Evolutionary conservation across 2,888 invertebrate species (phyloP).

Genomic region (Diarsia dahlii): DNA sequence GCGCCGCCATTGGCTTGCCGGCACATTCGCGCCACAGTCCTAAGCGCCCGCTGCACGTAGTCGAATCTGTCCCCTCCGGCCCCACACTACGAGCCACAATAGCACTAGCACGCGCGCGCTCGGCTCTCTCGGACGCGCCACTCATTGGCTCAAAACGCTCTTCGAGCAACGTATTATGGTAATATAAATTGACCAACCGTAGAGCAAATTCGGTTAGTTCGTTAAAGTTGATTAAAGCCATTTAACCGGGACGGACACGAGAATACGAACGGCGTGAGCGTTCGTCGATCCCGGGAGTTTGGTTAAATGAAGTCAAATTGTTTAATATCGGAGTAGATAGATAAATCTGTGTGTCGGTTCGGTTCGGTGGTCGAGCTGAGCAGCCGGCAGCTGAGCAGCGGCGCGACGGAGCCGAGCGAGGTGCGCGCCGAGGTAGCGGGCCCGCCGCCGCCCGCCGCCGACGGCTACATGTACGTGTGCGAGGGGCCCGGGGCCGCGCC

Average conservation of each 20-base stretch:
- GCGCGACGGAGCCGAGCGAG: slow-evolving; percentile 88
- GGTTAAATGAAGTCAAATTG: slow-evolving; percentile 89
- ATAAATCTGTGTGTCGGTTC: slow-evolving; percentile 77
- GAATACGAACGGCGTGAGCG: slow-evolving; percentile 88
- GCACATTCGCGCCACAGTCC: slow-evolving; percentile 67
- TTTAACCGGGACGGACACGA: slow-evolving; percentile 89
- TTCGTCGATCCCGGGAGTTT: slow-evolving; percentile 86
- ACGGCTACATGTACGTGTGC: slow-evolving; percentile 89
- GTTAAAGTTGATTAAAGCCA: slow-evolving; percentile 91
- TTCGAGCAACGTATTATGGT: slow-evolving; percentile 85
- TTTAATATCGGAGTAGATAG: slow-evolving; percentile 85
- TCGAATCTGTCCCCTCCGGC: slow-evolving; percentile 77
- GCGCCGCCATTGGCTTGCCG: slow-evolving; percentile 77
- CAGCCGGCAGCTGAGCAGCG: slow-evolving; percentile 67
- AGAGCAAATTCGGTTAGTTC: slow-evolving; percentile 91
- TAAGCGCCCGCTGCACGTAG: slow-evolving; percentile 78
- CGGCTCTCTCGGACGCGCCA: slow-evolving; percentile 73
- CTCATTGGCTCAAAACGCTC: slow-evolving; percentile 82
- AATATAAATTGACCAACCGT: slow-evolving; percentile 91
- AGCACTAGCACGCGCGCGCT: slow-evolving; percentile 68
- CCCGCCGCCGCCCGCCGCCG: slow-evolving; percentile 86
- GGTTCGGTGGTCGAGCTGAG: slow-evolving; percentile 69
- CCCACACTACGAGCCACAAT: slow-evolving; percentile 78
- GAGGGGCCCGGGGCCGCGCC: slow-evolving; percentile 77
- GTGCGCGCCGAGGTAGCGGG: slow-evolving; percentile 88